Base-by-base conservation (phyloP, 2,888 invertebrate species). In the Drosophila mercatorum region DNA sequence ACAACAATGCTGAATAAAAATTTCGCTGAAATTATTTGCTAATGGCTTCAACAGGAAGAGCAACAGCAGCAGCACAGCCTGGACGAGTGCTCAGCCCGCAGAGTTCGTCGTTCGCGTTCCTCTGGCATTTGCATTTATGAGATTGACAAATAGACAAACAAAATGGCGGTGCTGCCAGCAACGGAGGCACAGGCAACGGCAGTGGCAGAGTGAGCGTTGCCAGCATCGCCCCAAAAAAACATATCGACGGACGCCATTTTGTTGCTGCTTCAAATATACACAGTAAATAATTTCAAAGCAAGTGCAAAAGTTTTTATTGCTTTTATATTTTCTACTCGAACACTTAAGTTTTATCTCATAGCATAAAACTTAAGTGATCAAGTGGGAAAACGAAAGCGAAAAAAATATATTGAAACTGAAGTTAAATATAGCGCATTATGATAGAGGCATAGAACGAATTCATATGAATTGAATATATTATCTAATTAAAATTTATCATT, bases 1-100 rank as follows among this genome's bases (percentile, higher is more conserved):
- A 61, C 55, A 88, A 83, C 83, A 83, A 83, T 84, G 87, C 69
- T 63, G 70, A 76, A 89, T 77, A 87, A 75, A 76, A 84, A 74
- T 88, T 84, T 84, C 88, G 84, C 84, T 89, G 84, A 89, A 84
- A 84, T 84, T 84, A 84, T 84, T 84, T 84, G 88, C 89, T 84
- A 84, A 89, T 89, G 84, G 84, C 80, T 69, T 83, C 82, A 72
- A 62, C 87, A 78, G 58, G 65, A 53, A 26, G 17, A 68, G 61
- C 55, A 31, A 7, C 55, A 31, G 26, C 46, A 44, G 44, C 44
- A 46, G 60, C 65, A 52, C 34, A 68, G 68, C 61, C 58, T 47
- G 58, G 41, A 47, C 41, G 36, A 55, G 58, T 28, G 31, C 75
- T 61, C 75, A 51, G 53, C 64, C 75, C 63, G 78, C 75, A 75